Conservation (phyloP, 2,797 vertebrate genomes). For the Arctocebus calabarensis region DNA sequence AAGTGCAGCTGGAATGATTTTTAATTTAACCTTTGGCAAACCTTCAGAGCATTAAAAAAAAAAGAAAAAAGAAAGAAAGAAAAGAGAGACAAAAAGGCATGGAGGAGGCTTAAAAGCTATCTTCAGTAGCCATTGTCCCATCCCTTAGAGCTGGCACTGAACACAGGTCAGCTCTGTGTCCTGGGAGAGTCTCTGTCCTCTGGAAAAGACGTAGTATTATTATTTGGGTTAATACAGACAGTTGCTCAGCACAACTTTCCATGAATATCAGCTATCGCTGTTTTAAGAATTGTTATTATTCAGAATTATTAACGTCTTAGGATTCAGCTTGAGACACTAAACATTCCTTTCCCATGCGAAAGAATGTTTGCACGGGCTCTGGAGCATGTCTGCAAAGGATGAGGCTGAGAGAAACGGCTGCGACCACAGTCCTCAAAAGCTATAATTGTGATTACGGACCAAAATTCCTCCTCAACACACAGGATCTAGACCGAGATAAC, state of each 20-base stretch:
- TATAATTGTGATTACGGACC: background rate
- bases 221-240: background rate
- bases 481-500: background rate
- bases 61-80: background rate
- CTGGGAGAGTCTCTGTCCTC: background rate
- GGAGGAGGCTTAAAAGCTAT: background rate
- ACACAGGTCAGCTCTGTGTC: background rate
- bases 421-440: background rate
- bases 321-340: background rate
- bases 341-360: background rate
- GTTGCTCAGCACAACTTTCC: background rate
- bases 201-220: background rate
- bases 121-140: fast-evolving
- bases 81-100: background rate
- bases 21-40: constrained; percentile 46
- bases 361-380: background rate
- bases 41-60: background rate
- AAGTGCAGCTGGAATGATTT: constrained; percentile 59
- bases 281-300: background rate
- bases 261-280: background rate
- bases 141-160: background rate
- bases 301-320: background rate
- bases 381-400: background rate
- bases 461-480: background rate
- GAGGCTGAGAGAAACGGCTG: background rate